Evolutionary conservation across 2,888 invertebrate genomes (phyloP).

Genomic region (Incurvaria masculella): DNA sequence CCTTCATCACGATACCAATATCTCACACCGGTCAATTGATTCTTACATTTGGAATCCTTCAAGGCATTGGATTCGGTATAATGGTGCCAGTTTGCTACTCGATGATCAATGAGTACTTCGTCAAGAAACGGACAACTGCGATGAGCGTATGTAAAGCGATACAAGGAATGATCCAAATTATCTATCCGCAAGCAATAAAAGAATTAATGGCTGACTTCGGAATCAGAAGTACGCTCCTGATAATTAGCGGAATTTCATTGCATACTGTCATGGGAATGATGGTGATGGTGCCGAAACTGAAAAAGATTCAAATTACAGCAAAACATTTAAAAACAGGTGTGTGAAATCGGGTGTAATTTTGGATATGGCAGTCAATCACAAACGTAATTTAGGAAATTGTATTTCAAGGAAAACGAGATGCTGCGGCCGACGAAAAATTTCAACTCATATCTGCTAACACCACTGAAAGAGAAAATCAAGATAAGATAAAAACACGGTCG

Average conservation of each 20-base stretch:
- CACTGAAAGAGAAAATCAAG: background rate
- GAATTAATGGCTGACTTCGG: conserved; percentile 51
- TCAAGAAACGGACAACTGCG: conserved; percentile 55
- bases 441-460: background rate
- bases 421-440: conserved; percentile 15
- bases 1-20: conserved; percentile 51
- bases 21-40: conserved; percentile 54
- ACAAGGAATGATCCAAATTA: conserved; percentile 56
- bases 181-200: conserved; percentile 56
- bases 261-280: conserved; percentile 59
- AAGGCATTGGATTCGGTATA: conserved; percentile 63
- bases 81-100: conserved; percentile 62
- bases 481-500: background rate
- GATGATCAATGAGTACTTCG: conserved; percentile 61
- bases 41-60: conserved; percentile 52
- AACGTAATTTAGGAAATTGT: conserved; percentile 9
- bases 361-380: conserved; percentile 8
- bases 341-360: conserved; percentile 15
- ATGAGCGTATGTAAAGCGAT: conserved; percentile 62
- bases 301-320: background rate
- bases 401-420: conserved; percentile 18
- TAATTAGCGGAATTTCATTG: conserved; percentile 58
- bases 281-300: conserved; percentile 47
- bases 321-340: no score
- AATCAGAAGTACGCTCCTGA: conserved; percentile 59